Evolutionary conservation across 2,888 invertebrate genomes (phyloP), one percentile per base, ranked within the genome.

Genomic region (Archaeoteleia sp.): DNA sequence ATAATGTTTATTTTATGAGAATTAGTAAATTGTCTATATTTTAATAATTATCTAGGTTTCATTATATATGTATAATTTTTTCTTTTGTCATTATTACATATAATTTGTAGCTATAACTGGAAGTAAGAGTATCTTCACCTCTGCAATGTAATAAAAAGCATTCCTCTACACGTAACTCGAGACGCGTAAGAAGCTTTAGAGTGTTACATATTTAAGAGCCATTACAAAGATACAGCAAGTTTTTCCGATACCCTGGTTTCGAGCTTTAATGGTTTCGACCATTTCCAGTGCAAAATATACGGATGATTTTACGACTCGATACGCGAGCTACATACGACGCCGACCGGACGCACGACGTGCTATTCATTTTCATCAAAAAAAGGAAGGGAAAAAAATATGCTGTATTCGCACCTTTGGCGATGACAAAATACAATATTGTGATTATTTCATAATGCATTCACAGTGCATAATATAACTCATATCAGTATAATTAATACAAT

Each of bases 181-280:
- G 40, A 34, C 25, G 54, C 13, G 54, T 43, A 43, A 54, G 37
- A 43, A 40, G 48, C 46, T 48, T 58, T 58, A 32, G 58, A 42
- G 48, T 42, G 42, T 48, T 58, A 48, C 48, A 48, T 42, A 58
- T 58, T 58, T 48, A 48, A 58, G 42, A 34, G 58, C 48, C 27
- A 58, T 48, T 42, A 42, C 32, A 7, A 6, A 48, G 42, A 48
- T 48, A 45, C 29, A 34, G 30, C 30, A 46, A 48, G 40, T 58
- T 58, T 48, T 58, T 48, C 48, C 42, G 15, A 48, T 48, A 42
- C 42, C 39, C 17, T 13, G 15, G n/a, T 15, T 34, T 12, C 25
- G 27, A 13, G 34, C 32, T 40, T 40, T 42, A 58, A 58, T 58
- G 57, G 40, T 20, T 55, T 35, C 32, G 37, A 46, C 35, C 53